Evolutionary conservation across 2,113 vertebrate genomes (phyloP), one percentile per base, ranked within the genome.

Genomic region (Podiceps cristatus): DNA sequence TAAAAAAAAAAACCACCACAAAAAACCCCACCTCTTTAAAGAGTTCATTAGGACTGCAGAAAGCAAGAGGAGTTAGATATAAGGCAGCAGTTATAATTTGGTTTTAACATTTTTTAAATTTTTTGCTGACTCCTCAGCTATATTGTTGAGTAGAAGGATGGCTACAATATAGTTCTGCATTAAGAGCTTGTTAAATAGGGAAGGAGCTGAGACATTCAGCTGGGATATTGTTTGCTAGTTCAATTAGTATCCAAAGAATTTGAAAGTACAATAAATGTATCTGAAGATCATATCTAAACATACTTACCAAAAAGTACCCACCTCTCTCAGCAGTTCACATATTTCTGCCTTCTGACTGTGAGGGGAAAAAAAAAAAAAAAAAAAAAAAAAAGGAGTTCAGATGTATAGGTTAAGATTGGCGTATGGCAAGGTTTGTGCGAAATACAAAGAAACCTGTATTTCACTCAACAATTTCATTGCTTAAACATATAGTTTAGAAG

Each of bases 401-500:
- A 90, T 73, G 85, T 90, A 86, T 53, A 75, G 81, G 96, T 95
- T 91, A 77, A 86, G 95, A 91, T 40, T 96, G 93, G 88, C n/a
- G 37, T 71, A 45, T 96, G 93, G 90, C 82, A 78, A 74, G 78
- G 75, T 91, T 97, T 88, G 80, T 95, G 83, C 47, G 73, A 93
- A 93, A 87, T 96, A 95, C 93, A 95, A 96, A 92, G 94, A 78
- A 94, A 90, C 96, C 94, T 91, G 74, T 86, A 91, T 94, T 93
- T 95, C 91, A 96, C 76, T 94, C 92, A 94, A 90, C 84, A 77
- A 96, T 94, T 94, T 80, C 77, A 88, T 96, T 94, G 92, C 95
- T 97, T 93, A 97, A 96, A 97, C 95, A 93, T 95, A 86, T 62
- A 93, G 91, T 95, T 96, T 87, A 96, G 91, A 88, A 97, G 97